phyloP scores from a whole-genome alignment of 2,113 vertebrate genomes.

The Callorhinus ursinus region DNA sequence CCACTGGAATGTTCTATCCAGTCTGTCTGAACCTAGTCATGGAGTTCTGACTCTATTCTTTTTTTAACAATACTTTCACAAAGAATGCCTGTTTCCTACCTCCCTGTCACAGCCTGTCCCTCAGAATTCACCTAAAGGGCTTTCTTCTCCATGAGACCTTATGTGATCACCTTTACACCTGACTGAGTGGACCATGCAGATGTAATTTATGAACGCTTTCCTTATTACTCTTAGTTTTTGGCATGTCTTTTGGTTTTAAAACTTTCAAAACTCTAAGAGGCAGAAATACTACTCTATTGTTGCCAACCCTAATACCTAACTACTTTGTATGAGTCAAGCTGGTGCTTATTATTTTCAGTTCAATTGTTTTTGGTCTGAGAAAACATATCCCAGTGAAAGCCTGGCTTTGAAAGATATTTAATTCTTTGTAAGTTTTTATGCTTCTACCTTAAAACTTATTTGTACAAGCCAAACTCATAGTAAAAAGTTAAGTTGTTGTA shows the following conservation, averaged over 20 bases:
- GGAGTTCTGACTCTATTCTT: not conserved
- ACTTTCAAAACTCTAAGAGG: not conserved
- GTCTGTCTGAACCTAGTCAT: not conserved
- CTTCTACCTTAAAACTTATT: not conserved
- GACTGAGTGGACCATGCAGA: not conserved
- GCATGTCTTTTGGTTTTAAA: not conserved
- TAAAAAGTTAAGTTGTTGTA: not conserved
- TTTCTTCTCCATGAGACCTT: not conserved
- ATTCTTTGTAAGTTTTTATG: not conserved
- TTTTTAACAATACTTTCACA: not conserved
- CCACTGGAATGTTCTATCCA: not conserved
- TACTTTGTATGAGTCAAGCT: not conserved
- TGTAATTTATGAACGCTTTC: not conserved
- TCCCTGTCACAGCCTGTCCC: not conserved
- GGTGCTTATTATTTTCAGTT: not conserved
- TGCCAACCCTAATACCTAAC: not conserved
- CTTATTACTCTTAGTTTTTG: not conserved
- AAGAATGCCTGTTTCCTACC: not conserved
- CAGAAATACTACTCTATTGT: not conserved
- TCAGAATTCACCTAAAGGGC: not conserved
- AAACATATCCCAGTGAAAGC: not conserved
- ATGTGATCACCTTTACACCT: not conserved
- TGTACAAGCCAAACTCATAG: not conserved
- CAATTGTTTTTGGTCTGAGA: not conserved
- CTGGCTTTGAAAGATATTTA: not conserved